A percentile compares a stretch with the other conserved stretches of the same genome.
phyloP scores from a whole-genome alignment of 2,797 vertebrate species.

The Falco columbarius region DNA sequence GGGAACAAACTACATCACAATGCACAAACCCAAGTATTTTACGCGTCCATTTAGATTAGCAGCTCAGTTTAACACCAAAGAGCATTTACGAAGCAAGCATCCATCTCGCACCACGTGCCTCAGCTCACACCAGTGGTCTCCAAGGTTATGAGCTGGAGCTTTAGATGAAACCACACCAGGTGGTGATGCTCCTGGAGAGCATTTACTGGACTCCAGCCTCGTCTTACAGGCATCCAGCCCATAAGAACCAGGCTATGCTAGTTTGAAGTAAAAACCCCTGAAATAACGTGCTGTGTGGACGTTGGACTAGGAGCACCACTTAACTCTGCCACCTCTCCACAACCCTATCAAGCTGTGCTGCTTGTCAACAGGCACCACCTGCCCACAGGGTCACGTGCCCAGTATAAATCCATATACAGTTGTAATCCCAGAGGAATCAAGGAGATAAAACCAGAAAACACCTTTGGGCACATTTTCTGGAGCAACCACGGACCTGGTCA shows the following conservation, averaged over 20 bases:
- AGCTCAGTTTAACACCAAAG: neutral
- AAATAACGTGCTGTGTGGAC: rapidly evolving
- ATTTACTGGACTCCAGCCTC: rapidly evolving
- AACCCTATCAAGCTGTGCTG: rapidly evolving
- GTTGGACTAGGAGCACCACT: neutral
- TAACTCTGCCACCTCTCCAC: too few relatives aligned
- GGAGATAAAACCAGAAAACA: neutral
- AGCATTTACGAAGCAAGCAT: neutral
- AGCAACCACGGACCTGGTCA: neutral
- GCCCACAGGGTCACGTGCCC: rapidly evolving
- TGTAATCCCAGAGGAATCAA: neutral
- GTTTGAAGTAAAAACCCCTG: neutral
- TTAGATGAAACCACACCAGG: neutral
- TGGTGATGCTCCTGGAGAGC: neutral
- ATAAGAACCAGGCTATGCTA: neutral
- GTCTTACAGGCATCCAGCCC: rapidly evolving
- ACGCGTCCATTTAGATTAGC: neutral
- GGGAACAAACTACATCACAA: rapidly evolving
- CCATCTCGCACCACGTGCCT: rapidly evolving
- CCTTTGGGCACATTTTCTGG: neutral
- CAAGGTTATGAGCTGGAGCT: rapidly evolving
- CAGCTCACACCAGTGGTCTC: neutral
- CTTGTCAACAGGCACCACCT: neutral
- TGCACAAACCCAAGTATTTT: neutral
- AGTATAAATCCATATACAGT: rapidly evolving